A percentile compares a stretch with the other conserved stretches of the same genome.
These are phyloP conservation scores for Rhinolophus ferrumequinum DNA, from an alignment of 2,113 vertebrate genomes.

Conservation along the genomic window DNA sequence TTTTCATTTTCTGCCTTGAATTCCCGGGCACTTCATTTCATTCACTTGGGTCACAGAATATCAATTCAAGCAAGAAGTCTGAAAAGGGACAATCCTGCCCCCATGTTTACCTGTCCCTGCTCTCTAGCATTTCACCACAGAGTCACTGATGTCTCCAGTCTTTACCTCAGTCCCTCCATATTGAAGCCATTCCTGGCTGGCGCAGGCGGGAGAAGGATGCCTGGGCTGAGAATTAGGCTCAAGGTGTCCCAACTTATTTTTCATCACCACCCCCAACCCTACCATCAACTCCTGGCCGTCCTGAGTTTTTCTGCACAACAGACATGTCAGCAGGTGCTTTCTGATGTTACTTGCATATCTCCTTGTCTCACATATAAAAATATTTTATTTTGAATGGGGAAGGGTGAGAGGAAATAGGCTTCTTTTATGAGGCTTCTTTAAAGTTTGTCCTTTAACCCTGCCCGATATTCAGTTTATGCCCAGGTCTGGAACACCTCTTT, in stretches of 20 bases:
- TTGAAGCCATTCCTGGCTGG: background rate
- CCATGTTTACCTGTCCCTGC: rapidly evolving
- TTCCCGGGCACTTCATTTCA: background rate
- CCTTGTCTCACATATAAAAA: background rate
- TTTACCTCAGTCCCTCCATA: rapidly evolving
- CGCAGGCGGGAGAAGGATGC: background rate
- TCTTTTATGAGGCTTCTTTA: background rate
- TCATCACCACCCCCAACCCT: rapidly evolving
- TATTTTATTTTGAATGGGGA: background rate
- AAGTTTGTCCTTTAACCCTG: background rate
- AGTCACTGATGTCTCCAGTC: rapidly evolving
- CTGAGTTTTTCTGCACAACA: background rate
- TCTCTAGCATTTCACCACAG: background rate
- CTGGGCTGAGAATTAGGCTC: background rate
- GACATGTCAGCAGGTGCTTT: background rate
- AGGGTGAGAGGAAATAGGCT: background rate
- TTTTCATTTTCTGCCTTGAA: background rate
- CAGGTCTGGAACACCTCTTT: background rate
- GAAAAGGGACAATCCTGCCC: background rate
- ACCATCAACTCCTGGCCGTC: background rate
- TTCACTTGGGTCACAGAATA: background rate
- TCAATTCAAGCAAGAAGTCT: background rate
- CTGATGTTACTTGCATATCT: background rate
- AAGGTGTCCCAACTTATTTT: rapidly evolving
- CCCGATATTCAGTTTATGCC: background rate